Evolutionary conservation across 2,888 invertebrate species (phyloP).

Genomic region (Philhelius pedissequus): DNA sequence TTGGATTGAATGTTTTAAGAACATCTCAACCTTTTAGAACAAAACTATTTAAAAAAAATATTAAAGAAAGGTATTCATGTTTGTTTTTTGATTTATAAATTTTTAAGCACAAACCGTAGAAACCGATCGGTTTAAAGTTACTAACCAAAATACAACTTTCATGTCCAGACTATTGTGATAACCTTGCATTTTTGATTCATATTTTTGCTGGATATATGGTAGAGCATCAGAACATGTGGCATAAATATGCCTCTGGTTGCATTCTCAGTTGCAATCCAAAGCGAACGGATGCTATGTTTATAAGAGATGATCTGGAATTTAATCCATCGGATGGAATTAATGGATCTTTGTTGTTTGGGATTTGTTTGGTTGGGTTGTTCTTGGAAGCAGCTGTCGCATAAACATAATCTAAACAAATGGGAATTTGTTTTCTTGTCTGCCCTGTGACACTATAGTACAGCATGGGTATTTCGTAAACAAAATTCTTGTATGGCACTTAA

Average conservation of each 20-base stretch:
- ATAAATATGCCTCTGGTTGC: slow-evolving; percentile 36
- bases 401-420: slow-evolving; percentile 68
- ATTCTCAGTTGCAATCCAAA: not conserved
- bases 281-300: slow-evolving; percentile 62
- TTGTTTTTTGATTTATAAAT: too few species aligned
- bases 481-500: too few species aligned
- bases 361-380: slow-evolving; percentile 56
- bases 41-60: too few species aligned
- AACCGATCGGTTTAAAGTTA: too few species aligned
- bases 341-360: slow-evolving; percentile 63
- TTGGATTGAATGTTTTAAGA: too few species aligned
- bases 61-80: too few species aligned
- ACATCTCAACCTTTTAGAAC: too few species aligned
- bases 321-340: slow-evolving; percentile 62
- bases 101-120: too few species aligned
- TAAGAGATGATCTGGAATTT: slow-evolving; percentile 66
- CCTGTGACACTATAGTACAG: not conserved
- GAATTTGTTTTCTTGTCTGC: slow-evolving; percentile 29
- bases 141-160: not conserved
- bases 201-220: not conserved
- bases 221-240: slow-evolving; percentile 45
- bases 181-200: slow-evolving; percentile 35
- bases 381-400: slow-evolving; percentile 68
- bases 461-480: too few species aligned
- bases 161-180: not conserved